A percentile compares a stretch with the other conserved stretches of the same genome.
Conservation (phyloP, 2,797 vertebrate species). For the Miichthys miiuy region DNA sequence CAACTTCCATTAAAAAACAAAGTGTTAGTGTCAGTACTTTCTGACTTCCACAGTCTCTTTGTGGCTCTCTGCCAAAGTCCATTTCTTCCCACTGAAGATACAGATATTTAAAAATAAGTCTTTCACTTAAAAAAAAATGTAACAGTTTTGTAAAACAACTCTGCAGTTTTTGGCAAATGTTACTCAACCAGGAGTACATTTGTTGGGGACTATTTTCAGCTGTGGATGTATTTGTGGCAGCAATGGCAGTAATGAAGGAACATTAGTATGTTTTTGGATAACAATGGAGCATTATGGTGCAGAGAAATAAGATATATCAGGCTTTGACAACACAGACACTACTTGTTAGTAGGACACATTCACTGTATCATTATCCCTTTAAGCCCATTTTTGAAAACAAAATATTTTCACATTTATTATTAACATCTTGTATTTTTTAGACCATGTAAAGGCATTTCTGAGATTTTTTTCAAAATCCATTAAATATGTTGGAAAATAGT, state of each 20-base stretch:
- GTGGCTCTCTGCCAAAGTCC: background rate
- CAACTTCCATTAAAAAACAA: constrained; percentile 11
- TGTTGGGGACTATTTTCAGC: constrained; percentile 6
- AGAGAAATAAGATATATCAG: background rate
- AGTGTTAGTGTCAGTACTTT: background rate
- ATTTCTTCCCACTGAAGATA: background rate
- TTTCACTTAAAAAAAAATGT: background rate
- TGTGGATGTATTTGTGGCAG: background rate
- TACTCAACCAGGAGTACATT: background rate
- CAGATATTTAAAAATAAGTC: constrained; percentile 12
- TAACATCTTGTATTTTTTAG: too few relatives aligned
- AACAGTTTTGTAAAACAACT: background rate
- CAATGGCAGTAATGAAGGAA: background rate
- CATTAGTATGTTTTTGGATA: background rate
- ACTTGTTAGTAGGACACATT: too few relatives aligned
- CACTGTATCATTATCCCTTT: too few relatives aligned
- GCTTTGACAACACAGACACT: too few relatives aligned
- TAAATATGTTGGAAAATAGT: too few relatives aligned
- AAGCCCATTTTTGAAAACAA: background rate
- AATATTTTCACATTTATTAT: too few relatives aligned
- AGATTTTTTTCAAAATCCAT: too few relatives aligned
- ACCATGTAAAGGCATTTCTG: too few relatives aligned
- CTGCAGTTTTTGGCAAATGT: background rate
- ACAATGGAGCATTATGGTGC: background rate
- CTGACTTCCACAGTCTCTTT: background rate